phyloP scores from a whole-genome alignment of 2,888 invertebrate genomes.

The Gymnosoma rotundatum region DNA sequence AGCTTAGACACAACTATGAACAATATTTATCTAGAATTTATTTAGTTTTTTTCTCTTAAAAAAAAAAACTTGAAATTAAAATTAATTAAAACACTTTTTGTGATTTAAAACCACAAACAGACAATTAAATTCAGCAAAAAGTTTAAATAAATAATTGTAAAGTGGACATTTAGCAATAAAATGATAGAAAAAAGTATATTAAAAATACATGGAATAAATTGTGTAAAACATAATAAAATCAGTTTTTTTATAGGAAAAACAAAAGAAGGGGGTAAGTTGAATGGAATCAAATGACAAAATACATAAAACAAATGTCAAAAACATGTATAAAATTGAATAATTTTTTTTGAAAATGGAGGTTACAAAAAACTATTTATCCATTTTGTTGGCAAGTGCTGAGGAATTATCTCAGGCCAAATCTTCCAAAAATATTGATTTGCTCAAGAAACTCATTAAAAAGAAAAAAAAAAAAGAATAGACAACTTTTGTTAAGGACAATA shows the following conservation, averaged over 20 bases:
- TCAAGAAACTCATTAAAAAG: no score
- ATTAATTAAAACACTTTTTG: slow-evolving; percentile 25
- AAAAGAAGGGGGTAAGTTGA: not conserved
- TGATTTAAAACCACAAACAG: slow-evolving; percentile 39
- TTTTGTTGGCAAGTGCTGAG: no score
- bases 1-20: not conserved
- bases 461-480: no score
- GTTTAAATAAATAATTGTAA: slow-evolving; percentile 20
- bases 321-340: no score
- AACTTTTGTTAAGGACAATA: no score
- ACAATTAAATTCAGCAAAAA: slow-evolving; percentile 25
- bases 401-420: no score
- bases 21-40: not conserved
- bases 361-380: no score
- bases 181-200: not conserved
- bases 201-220: slow-evolving; percentile 18
- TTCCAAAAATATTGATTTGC: no score
- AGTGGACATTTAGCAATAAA: slow-evolving; percentile 25
- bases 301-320: no score
- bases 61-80: slow-evolving; percentile 9
- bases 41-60: not conserved
- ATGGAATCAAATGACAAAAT: no score
- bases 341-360: no score
- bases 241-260: not conserved
- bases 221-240: slow-evolving; percentile 1